phyloP scores from a whole-genome alignment of 2,113 vertebrate genomes.

The Alaudala cheleensis region DNA sequence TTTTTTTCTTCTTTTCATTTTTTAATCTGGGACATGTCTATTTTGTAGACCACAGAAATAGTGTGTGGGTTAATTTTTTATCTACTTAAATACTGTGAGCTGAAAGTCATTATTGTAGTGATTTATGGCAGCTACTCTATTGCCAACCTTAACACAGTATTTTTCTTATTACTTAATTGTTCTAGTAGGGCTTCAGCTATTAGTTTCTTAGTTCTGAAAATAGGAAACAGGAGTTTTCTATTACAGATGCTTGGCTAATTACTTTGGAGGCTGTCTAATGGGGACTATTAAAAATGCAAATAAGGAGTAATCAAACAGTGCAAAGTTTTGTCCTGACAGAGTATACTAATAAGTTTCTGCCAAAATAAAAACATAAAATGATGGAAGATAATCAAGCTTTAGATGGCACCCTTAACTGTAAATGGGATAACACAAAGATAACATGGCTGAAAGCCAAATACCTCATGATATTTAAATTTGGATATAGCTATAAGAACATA shows the following conservation, averaged over 20 bases:
- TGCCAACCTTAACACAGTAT: constrained; percentile 72
- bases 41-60: constrained; percentile 28
- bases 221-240: constrained; percentile 75
- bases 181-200: constrained; percentile 73
- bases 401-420: constrained; percentile 7
- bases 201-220: constrained; percentile 79
- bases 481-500: not conserved
- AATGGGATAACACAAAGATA: not conserved
- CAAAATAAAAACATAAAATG: constrained; percentile 6
- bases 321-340: constrained; percentile 77
- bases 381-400: not conserved
- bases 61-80: constrained; percentile 51
- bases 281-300: constrained; percentile 81
- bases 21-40: not conserved
- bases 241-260: constrained; percentile 80
- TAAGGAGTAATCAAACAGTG: constrained; percentile 77
- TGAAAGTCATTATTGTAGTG: constrained; percentile 69
- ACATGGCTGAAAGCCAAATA: not conserved
- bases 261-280: constrained; percentile 78
- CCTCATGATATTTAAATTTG: not conserved
- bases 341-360: constrained; percentile 60
- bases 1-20: not conserved
- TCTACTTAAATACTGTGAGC: constrained; percentile 67
- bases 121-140: constrained; percentile 72
- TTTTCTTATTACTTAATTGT: constrained; percentile 83